Evolutionary conservation across 2,888 invertebrate species (phyloP), one percentile per base, ranked within the genome.

Genomic region (Acleris literana): DNA sequence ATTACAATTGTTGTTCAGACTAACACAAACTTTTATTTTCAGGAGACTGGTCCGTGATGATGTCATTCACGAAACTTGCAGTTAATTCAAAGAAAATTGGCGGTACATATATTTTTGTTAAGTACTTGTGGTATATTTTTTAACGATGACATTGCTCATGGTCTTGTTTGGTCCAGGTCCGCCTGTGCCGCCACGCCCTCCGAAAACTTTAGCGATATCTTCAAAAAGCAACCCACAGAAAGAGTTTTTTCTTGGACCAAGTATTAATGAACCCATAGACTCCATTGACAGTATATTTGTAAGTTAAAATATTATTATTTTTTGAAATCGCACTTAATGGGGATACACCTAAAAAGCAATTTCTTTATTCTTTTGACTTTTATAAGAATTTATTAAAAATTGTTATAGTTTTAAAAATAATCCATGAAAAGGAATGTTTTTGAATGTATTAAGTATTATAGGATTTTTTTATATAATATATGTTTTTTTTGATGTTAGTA

Each of bases 171-270:
- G 76, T 79, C n/a, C 72, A 93, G 93, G 92, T 5, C 90, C 93
- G 5, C 93, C 93, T 11, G 94, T 95, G 2, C 96, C 96, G 7
- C 96, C 96, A 5, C 92, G 96, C 62, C 96, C 97, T 5, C 96
- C 97, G 1, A 97, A 97, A 86, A 96, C 96, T 0, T 90, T 94
- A 39, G 93, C 94, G n/a, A 53, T 54, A 16, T 22, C 58, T 22
- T 64, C 46, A 33, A 64, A 43, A 55, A 55, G 44, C 20, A 60
- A 13, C 18, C 48, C 65, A 3, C 78, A 76, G 33, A 84, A 80
- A 64, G 87, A 87, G 18, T 64, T 76, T 4, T 82, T 77, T 62
- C 81, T 84, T 39, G 82, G 83, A 11, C 82, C 83, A 0, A 86
- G 80, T 71, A 71, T 83, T 33, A 82, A 84, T 60, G 90, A 90